A percentile compares a stretch with the other conserved stretches of the same genome.
Conservation (phyloP, 2,888 invertebrate species). For the Lysandra coridon region DNA sequence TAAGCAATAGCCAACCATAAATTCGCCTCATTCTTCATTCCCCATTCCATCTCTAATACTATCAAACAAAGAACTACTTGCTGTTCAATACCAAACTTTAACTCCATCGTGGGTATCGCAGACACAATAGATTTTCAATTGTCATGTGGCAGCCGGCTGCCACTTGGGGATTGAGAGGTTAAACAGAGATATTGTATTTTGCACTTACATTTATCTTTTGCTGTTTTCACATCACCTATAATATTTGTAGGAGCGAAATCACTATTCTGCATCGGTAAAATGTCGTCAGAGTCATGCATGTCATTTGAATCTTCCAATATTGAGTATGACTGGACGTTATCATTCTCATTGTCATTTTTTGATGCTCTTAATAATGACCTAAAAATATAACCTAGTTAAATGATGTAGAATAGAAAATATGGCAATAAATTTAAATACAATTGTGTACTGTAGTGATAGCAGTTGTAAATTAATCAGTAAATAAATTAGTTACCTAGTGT, state of each 20-base stretch:
- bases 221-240: not conserved
- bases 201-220: slow-evolving; percentile 28
- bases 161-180: no score
- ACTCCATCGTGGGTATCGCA: no score
- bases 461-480: no score
- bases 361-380: not conserved
- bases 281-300: slow-evolving; percentile 32
- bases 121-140: no score
- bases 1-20: no score
- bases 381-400: not conserved
- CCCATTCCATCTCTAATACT: slow-evolving; percentile 20
- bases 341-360: slow-evolving; percentile 12
- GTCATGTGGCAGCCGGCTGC: no score
- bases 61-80: not conserved
- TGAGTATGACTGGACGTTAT: slow-evolving; percentile 18
- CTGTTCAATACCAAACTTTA: not conserved
- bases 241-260: not conserved
- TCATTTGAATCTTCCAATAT: slow-evolving; percentile 23
- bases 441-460: no score
- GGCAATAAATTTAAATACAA: no score
- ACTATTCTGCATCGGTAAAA: not conserved
- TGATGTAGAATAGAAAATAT: not conserved
- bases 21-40: no score
- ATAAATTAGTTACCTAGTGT: slow-evolving; percentile 11
- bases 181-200: not conserved